Percentiles rank a stretch among this genome's conserved stretches.
These are phyloP conservation scores for Lepidotrigona ventralis DNA, from an alignment of 1,140 invertebrate genomes.

Conservation along the genomic window DNA sequence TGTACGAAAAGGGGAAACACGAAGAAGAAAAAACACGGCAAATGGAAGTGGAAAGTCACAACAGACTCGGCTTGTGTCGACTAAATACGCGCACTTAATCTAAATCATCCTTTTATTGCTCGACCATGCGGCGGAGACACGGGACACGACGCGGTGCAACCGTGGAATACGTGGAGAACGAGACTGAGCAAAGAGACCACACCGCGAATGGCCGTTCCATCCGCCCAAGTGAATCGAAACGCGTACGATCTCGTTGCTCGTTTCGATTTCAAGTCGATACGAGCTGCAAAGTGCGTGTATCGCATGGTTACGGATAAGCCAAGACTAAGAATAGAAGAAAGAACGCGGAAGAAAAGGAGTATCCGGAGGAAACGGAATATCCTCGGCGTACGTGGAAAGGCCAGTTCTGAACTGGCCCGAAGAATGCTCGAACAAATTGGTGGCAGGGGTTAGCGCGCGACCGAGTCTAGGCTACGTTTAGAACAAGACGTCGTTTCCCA, in stretches of 20 bases:
- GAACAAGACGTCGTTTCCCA: slow-evolving; percentile 37
- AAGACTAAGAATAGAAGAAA: not conserved
- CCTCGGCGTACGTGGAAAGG: slow-evolving; percentile 20
- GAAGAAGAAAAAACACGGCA: not conserved
- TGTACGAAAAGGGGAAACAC: not conserved
- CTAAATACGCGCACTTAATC: slow-evolving; percentile 54
- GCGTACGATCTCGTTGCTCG: not conserved
- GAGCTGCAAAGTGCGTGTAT: not conserved
- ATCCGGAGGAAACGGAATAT: not conserved
- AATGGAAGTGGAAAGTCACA: slow-evolving; percentile 55
- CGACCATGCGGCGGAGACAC: slow-evolving; percentile 23
- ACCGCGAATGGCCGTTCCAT: not conserved
- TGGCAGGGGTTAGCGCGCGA: slow-evolving; percentile 71
- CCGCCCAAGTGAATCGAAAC: not conserved
- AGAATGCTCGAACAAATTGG: slow-evolving; percentile 73
- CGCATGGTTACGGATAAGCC: no score
- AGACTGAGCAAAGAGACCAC: slow-evolving; percentile 13
- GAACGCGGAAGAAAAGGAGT: not conserved
- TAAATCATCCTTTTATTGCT: slow-evolving; percentile 54
- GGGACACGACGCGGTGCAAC: slow-evolving; percentile 23
- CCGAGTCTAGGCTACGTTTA: slow-evolving; percentile 63
- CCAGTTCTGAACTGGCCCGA: slow-evolving; percentile 39
- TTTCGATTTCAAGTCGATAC: not conserved
- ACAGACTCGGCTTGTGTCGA: slow-evolving; percentile 20
- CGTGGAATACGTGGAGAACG: slow-evolving; percentile 10